phyloP scores from a whole-genome alignment of 2,888 invertebrate species.

The Subacronicta megacephala region DNA sequence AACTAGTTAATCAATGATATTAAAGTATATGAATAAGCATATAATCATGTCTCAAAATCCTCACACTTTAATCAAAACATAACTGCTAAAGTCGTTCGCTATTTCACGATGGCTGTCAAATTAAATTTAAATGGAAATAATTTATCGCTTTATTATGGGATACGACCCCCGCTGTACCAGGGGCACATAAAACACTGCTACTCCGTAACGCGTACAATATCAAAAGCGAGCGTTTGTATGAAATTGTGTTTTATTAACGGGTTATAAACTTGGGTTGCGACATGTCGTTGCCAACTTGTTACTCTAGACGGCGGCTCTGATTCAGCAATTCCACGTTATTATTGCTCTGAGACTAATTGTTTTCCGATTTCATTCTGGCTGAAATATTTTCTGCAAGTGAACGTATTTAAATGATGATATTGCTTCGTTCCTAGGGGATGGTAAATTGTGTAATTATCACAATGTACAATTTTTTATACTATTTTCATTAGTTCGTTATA shows the following conservation, averaged over 20 bases:
- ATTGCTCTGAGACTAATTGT: conserved; percentile 80
- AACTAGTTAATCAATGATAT: too few relatives aligned
- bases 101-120: conserved; percentile 85
- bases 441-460: conserved; percentile 42
- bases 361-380: conserved; percentile 76
- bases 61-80: conserved; percentile 81
- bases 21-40: too few relatives aligned
- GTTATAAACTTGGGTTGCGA: conserved; percentile 84
- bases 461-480: neutral
- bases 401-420: conserved; percentile 66
- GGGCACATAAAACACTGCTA: conserved; percentile 85
- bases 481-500: neutral
- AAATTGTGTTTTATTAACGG: conserved; percentile 88
- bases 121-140: conserved; percentile 88
- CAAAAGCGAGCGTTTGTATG: conserved; percentile 78
- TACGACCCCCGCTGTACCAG: conserved; percentile 82
- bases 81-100: conserved; percentile 69
- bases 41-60: conserved; percentile 69
- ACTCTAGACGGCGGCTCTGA: conserved; percentile 74
- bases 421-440: conserved; percentile 47
- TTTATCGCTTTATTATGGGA: conserved; percentile 87
- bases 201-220: conserved; percentile 75
- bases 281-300: conserved; percentile 85
- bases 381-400: conserved; percentile 67
- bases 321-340: conserved; percentile 76